Percentiles rank a stretch among this genome's conserved stretches.
Conservation (phyloP, 1,140 invertebrate genomes). For the Ips nitidus region DNA sequence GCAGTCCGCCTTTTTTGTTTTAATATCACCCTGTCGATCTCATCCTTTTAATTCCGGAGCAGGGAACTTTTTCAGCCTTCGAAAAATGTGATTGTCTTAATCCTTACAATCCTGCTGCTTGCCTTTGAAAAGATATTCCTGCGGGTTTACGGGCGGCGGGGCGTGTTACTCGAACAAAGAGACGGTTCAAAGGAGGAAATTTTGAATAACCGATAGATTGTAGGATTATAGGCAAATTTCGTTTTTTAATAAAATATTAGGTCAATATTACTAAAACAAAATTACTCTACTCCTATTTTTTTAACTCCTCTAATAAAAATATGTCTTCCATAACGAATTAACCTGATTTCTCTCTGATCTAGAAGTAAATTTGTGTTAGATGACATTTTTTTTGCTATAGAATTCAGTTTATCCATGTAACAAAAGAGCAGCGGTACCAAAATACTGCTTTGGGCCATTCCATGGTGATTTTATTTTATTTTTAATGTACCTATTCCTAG, state of each 20-base stretch:
- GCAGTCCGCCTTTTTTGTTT: conserved; percentile 24
- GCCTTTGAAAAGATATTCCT: conserved; percentile 34
- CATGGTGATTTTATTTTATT: too few relatives aligned
- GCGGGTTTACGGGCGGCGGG: conserved; percentile 32
- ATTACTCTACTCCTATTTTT: not conserved
- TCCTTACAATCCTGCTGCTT: conserved; percentile 44
- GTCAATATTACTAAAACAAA: too few relatives aligned
- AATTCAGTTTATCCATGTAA: too few relatives aligned
- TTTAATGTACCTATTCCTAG: too few relatives aligned
- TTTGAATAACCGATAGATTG: conserved; percentile 49
- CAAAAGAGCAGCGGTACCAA: too few relatives aligned
- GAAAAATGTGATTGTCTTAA: conserved; percentile 49
- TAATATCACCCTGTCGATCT: conserved; percentile 32
- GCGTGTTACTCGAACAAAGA: conserved; percentile 27
- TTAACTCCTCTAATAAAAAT: too few relatives aligned
- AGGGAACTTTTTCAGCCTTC: conserved; percentile 35
- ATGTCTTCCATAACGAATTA: too few relatives aligned
- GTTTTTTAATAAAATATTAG: not conserved
- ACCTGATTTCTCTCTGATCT: too few relatives aligned
- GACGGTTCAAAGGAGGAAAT: conserved; percentile 45
- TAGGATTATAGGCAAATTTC: conserved; percentile 45
- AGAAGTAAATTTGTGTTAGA: too few relatives aligned
- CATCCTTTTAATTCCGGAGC: conserved; percentile 31
- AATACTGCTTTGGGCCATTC: too few relatives aligned
- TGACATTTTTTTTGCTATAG: too few relatives aligned